Evolutionary conservation across 2,888 invertebrate genomes (phyloP).

Genomic region (Agrochola lychnidis): DNA sequence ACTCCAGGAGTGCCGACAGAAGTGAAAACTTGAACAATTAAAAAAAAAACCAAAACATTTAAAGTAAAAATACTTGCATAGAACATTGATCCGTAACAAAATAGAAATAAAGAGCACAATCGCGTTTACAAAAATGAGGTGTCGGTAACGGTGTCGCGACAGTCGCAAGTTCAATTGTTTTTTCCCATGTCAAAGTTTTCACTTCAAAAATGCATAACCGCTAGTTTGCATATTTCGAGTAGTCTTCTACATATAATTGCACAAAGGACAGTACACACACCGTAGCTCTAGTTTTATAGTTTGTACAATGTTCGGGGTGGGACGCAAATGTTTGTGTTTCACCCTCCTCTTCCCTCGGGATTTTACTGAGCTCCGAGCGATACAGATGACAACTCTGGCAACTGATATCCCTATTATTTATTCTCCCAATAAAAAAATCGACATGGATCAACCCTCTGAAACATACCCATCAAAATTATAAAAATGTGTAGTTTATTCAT

Average conservation of each 20-base stretch:
- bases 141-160: too few relatives aligned
- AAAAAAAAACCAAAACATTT: too few relatives aligned
- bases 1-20: too few relatives aligned
- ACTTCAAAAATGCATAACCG: neutral
- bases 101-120: neutral
- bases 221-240: neutral
- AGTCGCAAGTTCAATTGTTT: too few relatives aligned
- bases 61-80: too few relatives aligned
- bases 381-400: slow-evolving; percentile 41
- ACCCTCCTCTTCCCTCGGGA: slow-evolving; percentile 35
- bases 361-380: slow-evolving; percentile 25
- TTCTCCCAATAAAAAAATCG: slow-evolving; percentile 9
- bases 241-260: slow-evolving; percentile 20
- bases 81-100: too few relatives aligned
- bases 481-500: neutral
- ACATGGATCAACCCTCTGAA: slow-evolving; percentile 6
- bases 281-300: slow-evolving; percentile 37
- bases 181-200: too few relatives aligned
- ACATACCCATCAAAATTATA: neutral
- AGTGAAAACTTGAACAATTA: too few relatives aligned
- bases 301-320: slow-evolving; percentile 31
- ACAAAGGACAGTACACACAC: slow-evolving; percentile 20
- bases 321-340: slow-evolving; percentile 48
- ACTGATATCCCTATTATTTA: slow-evolving; percentile 27
- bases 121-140: too few relatives aligned